A percentile compares a stretch with the other conserved stretches of the same genome.
These are phyloP conservation scores for Neomorphus geoffroyi DNA, from an alignment of 2,797 vertebrate genomes.

Conservation along the genomic window DNA sequence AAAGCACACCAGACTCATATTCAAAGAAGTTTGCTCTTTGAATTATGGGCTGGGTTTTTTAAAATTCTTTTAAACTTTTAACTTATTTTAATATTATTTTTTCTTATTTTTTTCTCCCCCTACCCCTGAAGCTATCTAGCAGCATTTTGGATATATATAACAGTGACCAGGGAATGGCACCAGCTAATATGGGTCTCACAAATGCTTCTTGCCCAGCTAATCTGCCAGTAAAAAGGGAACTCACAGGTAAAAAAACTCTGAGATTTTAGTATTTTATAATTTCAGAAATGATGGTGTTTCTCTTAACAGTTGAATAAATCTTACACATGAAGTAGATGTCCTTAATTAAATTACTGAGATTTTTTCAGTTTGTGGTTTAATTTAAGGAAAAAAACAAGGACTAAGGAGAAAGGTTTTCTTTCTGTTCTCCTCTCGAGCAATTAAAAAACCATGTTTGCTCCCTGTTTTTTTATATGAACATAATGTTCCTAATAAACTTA, in stretches of 20 bases:
- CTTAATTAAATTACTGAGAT: not conserved
- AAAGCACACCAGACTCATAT: not conserved
- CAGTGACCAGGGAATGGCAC: slow-evolving; percentile 87
- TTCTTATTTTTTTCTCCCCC: slow-evolving; percentile 17
- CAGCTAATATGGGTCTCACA: slow-evolving; percentile 86
- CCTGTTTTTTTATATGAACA: slow-evolving; percentile 70
- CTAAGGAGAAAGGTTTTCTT: not conserved
- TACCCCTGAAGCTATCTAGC: slow-evolving; percentile 81
- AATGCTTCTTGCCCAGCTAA: slow-evolving; percentile 86
- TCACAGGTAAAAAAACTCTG: slow-evolving; percentile 82
- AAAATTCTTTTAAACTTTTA: not conserved
- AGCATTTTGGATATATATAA: slow-evolving; percentile 94
- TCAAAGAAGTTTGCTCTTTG: not conserved
- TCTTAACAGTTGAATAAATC: not conserved
- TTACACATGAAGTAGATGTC: not conserved
- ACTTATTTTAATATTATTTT: not conserved
- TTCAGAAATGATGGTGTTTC: not conserved
- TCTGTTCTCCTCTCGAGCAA: slow-evolving; percentile 18
- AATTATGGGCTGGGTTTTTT: not conserved
- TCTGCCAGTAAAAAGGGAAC: slow-evolving; percentile 91
- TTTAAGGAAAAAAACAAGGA: slow-evolving; percentile 23
- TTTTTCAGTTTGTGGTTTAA: not conserved
- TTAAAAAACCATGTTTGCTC: slow-evolving; percentile 44
- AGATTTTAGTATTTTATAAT: not conserved
- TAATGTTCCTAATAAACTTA: slow-evolving; percentile 77